Base-by-base conservation (phyloP, 2,888 invertebrate species). In the Tyria jacobaeae region DNA sequence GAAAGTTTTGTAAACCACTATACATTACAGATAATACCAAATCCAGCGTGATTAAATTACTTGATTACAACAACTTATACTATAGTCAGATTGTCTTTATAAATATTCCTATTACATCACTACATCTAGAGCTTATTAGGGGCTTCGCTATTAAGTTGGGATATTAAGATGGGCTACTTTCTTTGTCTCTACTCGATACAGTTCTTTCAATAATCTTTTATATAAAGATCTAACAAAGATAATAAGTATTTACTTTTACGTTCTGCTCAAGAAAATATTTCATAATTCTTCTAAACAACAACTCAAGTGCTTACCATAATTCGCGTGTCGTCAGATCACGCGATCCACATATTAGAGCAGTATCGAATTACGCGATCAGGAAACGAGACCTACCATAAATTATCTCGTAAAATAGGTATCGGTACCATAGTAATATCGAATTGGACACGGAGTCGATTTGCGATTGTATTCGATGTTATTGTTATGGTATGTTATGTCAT, bases 391-490 rank as follows among this genome's bases (percentile, higher is more conserved):
- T 61, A 66, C 54, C 49, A 65, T 73, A 69, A 76, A 76, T 52
- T 50, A 53, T 50, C 57, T 68, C 71, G 60, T 76, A 72, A 76
- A 76, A 66, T 56, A 68, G 72, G 67, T 75, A 76, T 69, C 65
- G 71, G 75, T 75, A 56, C 34, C 56, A 59, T 52, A 39, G 52
- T 34, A 64, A 54, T 62, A 73, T 66, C 61, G 68, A 76, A 71
- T 73, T 63, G 63, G 65, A 62, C n/a, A n/a, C 47, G 48, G 53
- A 57, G 72, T 76, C 73, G 66, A 66, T 64, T 64, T 55, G 56
- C 52, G 57, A 60, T 67, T 56, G 61, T 66, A 52, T 73, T 61
- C 56, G 39, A 63, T 64, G 56, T 50, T 60, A 55, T 64, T 60
- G 58, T 63, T 64, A 71, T 75, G 39, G 48, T 21, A 54, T 55